Evolutionary conservation across 92 coral and sea anemone species (phyloP), one percentile per base, ranked within the genome.

Genomic region (Metridium senile): DNA sequence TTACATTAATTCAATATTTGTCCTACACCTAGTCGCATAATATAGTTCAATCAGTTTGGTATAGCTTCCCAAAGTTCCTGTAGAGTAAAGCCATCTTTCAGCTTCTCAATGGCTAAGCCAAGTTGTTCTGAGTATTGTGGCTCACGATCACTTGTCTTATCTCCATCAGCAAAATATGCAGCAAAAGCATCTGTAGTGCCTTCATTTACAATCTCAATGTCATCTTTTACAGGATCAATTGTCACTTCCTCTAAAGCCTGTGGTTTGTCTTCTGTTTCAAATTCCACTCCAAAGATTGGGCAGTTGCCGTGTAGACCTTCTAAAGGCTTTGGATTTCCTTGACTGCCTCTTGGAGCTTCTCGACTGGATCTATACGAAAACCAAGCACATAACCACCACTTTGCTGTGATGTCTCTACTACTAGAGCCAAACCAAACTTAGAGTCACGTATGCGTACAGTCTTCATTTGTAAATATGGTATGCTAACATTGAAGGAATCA

Each of bases 371-470:
- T 56, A 95, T 82, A 33, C 99, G 97, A 68, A 95, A 95, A 47
- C 99, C 99, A 43, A 95, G 78, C 65, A 95, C 97, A 62, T 95
- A 95, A 31, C 99, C 99, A 11, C 99, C 99, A 81, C 99, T 95
- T 97, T 95, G 99, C 47, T 92, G 97, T 1, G 99, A 89, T 26
- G 99, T 95, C 71, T 95, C 99, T 57, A 95, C 78, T 1, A 95
- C 99, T 32, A 95, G 74, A 11, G 99, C 99, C 72, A 92, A 78
- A 26, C 99, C 99, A 87, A 95, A 95, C 90, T 95, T 95, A 8
- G 99, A 95, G 63, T 95, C 99, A 26, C 99, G 92, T 51, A 95
- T 90, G 33, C 97, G 85, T 13, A 92, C 97, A 45, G 99, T 84
- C 85, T 92, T 95, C 99, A 95, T 95, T 78, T 95, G 99, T 31